Conservation (phyloP, 2,797 vertebrate genomes). For the Melanotaenia nigrans region DNA sequence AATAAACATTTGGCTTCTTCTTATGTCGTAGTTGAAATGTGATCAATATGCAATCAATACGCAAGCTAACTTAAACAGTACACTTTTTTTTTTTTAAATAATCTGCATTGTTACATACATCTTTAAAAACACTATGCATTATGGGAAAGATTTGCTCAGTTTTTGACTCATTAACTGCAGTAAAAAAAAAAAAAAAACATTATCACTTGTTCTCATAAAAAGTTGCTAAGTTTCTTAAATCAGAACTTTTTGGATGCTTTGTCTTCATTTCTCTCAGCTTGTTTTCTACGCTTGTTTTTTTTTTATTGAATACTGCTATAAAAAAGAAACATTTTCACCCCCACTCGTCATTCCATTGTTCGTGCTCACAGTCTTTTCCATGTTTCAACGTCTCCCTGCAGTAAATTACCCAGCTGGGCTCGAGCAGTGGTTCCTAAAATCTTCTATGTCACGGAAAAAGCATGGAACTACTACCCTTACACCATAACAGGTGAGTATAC, state of each 20-base stretch:
- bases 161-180: not conserved
- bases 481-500: constrained; percentile 91
- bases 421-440: constrained; percentile 97
- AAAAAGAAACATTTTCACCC: constrained; percentile 30
- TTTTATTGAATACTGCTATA: constrained; percentile 30
- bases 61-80: too few species aligned
- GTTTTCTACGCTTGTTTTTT: not conserved
- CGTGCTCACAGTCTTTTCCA: not conserved
- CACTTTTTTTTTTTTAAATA: too few species aligned
- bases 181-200: not conserved
- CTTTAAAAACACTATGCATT: too few species aligned
- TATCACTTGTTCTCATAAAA: not conserved
- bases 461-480: constrained; percentile 98
- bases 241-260: constrained; percentile 5
- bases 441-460: constrained; percentile 98
- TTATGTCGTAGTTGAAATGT: too few species aligned
- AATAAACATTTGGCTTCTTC: too few species aligned
- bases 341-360: not conserved
- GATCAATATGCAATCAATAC: too few species aligned
- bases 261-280: not conserved
- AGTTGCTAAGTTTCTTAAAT: not conserved
- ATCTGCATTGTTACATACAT: too few species aligned
- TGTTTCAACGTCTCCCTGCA: constrained; percentile 66
- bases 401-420: constrained; percentile 97
- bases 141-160: too few species aligned